Conservation (phyloP, 1,140 invertebrate species). For the Drosophila bipectinata region DNA sequence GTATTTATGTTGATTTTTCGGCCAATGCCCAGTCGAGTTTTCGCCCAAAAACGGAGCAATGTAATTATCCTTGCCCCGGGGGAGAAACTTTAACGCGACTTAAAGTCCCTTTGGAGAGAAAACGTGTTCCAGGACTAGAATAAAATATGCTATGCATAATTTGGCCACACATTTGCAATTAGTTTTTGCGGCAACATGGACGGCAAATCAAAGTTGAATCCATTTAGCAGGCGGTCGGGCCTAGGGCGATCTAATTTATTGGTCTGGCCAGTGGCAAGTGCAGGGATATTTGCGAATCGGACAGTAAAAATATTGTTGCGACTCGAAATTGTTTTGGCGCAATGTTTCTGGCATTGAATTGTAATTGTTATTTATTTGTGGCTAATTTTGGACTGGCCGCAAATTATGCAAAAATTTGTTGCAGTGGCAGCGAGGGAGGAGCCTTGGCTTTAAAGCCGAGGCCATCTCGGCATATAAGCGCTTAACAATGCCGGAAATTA, state of each 20-base stretch:
- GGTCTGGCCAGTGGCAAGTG: slow-evolving; percentile 65
- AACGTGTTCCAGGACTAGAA: neutral
- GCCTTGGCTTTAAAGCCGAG: neutral
- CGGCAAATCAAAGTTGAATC: slow-evolving; percentile 58
- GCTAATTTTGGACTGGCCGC: slow-evolving; percentile 54
- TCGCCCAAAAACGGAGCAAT: slow-evolving; percentile 43
- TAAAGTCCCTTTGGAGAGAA: neutral
- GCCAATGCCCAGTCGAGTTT: slow-evolving; percentile 51
- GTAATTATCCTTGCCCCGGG: slow-evolving; percentile 58
- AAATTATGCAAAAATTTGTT: slow-evolving; percentile 47
- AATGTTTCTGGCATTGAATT: slow-evolving; percentile 54
- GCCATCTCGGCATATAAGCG: slow-evolving; percentile 3
- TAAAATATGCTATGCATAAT: slow-evolving; percentile 56
- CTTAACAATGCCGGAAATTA: slow-evolving; percentile 3
- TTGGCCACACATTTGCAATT: slow-evolving; percentile 51
- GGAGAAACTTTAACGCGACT: neutral
- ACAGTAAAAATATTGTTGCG: slow-evolving; percentile 56
- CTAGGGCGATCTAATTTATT: slow-evolving; percentile 68
- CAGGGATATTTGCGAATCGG: slow-evolving; percentile 27
- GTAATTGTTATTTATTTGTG: slow-evolving; percentile 82
- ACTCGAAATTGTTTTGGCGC: slow-evolving; percentile 30
- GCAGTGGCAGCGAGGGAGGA: no score
- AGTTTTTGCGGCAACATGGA: slow-evolving; percentile 30
- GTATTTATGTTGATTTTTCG: slow-evolving; percentile 80
- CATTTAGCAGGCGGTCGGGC: slow-evolving; percentile 27